Conservation (phyloP, 2,888 invertebrate genomes). For the Tinea semifulvella region DNA sequence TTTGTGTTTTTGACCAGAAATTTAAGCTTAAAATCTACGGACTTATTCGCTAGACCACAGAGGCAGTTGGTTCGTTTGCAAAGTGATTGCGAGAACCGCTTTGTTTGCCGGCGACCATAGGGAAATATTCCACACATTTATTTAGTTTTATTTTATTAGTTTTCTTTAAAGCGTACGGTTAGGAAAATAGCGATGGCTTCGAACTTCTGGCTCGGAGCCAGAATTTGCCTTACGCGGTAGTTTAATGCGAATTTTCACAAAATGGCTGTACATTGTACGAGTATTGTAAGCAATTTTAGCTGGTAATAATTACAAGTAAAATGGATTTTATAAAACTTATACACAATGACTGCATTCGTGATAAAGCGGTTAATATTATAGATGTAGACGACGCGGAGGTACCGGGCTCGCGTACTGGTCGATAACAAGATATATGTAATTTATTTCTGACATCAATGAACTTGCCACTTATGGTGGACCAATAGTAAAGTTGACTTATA, state of each 20-base stretch:
- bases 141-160: conserved; percentile 18
- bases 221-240: conserved; percentile 14
- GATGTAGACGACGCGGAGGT: no score
- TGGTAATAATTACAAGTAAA: conserved; percentile 3
- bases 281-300: conserved; percentile 5
- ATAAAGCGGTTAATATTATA: no score
- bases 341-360: no score
- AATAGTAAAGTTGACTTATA: no score
- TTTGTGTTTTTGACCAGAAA: no score
- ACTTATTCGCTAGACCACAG: no score
- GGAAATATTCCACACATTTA: conserved; percentile 26
- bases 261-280: conserved; percentile 22
- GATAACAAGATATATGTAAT: no score
- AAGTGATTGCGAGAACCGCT: conserved; percentile 23
- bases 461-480: no score
- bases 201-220: conserved; percentile 10
- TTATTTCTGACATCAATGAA: no score
- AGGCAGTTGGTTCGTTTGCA: neutral
- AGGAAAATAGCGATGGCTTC: conserved; percentile 7
- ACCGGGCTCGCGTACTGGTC: no score
- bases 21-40: no score
- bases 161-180: conserved; percentile 32
- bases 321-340: no score
- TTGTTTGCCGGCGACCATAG: conserved; percentile 24
- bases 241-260: conserved; percentile 28